Evolutionary conservation across 2,888 invertebrate genomes (phyloP).

Genomic region (Morpho helenor): DNA sequence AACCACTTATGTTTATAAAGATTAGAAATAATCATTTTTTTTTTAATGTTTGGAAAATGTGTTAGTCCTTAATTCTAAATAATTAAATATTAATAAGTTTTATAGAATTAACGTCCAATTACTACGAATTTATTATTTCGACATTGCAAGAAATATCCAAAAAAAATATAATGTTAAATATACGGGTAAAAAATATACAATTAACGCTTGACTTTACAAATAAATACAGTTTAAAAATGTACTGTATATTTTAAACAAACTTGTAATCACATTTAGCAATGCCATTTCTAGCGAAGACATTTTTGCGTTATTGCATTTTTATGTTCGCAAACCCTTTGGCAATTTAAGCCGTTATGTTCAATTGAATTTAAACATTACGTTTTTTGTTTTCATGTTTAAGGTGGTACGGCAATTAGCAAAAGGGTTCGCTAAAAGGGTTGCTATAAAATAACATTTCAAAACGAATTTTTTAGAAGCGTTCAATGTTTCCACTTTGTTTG

Average conservation of each 20-base stretch:
- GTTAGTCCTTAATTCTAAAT: too few species aligned
- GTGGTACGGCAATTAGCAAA: conserved; percentile 38
- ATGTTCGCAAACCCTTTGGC: conserved; percentile 50
- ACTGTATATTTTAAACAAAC: background rate
- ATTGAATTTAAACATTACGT: conserved; percentile 34
- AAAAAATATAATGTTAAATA: too few species aligned
- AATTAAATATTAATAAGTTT: too few species aligned
- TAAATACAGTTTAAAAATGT: too few species aligned
- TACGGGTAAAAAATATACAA: too few species aligned
- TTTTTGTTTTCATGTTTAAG: conserved; percentile 37
- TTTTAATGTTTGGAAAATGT: too few species aligned
- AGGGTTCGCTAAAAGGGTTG: conserved; percentile 58
- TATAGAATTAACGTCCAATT: too few species aligned
- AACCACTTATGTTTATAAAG: too few species aligned
- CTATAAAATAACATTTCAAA: conserved; percentile 22
- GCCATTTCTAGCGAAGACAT: conserved; percentile 41
- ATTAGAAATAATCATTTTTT: too few species aligned
- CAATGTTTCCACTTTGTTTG: background rate
- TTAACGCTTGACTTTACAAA: too few species aligned
- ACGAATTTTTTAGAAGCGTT: conserved; percentile 14
- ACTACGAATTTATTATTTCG: too few species aligned
- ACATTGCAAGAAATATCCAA: too few species aligned
- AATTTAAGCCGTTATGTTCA: conserved; percentile 42
- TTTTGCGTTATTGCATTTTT: conserved; percentile 43
- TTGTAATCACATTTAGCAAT: conserved; percentile 39